Percentiles rank a stretch among this genome's conserved stretches.
Conservation (phyloP, 2,113 vertebrate species). For the Indri indri region DNA sequence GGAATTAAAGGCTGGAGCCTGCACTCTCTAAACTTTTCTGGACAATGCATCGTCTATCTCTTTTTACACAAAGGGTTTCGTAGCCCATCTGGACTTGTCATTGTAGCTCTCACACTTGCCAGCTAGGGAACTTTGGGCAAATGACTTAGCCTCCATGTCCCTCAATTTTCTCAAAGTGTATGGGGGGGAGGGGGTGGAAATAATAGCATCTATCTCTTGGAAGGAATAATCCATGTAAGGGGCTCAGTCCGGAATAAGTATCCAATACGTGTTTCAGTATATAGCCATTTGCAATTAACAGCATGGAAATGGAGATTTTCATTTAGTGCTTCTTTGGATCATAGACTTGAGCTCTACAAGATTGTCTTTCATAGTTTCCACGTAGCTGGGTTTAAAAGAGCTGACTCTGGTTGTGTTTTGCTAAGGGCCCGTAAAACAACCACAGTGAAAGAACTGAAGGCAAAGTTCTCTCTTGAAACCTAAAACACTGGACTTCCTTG, state of each 20-base stretch:
- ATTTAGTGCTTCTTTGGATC: neutral
- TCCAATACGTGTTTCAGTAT: too few relatives aligned
- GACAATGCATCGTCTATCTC: neutral
- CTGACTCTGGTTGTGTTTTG: fast-evolving
- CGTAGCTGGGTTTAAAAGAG: neutral
- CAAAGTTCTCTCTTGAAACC: neutral
- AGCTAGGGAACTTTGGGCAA: neutral
- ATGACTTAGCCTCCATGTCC: too few relatives aligned
- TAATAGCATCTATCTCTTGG: neutral
- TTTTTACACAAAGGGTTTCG: neutral
- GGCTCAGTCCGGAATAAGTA: neutral
- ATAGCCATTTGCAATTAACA: neutral
- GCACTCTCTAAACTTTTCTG: neutral
- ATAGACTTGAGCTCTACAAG: neutral
- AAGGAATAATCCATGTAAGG: neutral
- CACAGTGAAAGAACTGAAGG: neutral
- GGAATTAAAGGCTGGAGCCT: neutral
- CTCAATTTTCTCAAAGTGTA: neutral
- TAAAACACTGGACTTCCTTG: neutral
- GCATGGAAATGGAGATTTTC: neutral
- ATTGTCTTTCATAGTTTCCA: neutral
- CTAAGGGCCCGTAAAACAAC: neutral
- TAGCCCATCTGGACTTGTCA: neutral
- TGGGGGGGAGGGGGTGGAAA: neutral
- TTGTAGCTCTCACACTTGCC: neutral